These are phyloP conservation scores for Clepsis dumicolana DNA, from an alignment of 2,888 invertebrate species.

Conservation along the genomic window DNA sequence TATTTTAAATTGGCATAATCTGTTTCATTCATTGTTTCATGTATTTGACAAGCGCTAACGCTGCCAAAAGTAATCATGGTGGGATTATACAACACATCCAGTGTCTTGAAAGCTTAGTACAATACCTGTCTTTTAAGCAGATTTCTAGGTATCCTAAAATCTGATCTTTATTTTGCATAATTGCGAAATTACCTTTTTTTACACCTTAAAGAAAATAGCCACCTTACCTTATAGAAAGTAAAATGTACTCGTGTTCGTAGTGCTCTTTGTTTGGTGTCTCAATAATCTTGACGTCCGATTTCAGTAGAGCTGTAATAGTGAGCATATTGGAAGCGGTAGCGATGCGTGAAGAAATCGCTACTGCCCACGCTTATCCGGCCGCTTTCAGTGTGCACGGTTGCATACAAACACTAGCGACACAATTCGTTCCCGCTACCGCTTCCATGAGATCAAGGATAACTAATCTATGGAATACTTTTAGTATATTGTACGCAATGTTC, in stretches of 20 bases:
- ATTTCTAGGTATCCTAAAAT: background rate
- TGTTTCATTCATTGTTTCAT: background rate
- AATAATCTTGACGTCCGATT: constrained; percentile 52
- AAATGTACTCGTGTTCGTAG: background rate
- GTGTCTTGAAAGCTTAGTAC: no score
- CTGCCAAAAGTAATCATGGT: no score
- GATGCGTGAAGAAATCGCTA: background rate
- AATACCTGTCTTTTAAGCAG: background rate
- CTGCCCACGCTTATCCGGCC: constrained; percentile 39
- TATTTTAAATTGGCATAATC: background rate
- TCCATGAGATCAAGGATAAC: constrained; percentile 2
- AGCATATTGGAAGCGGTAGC: background rate
- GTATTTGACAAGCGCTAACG: no score
- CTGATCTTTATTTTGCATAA: background rate
- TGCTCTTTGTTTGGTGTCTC: constrained; percentile 6
- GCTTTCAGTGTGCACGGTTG: constrained; percentile 25
- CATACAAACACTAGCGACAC: background rate
- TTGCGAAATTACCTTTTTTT: background rate
- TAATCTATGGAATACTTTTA: constrained; percentile 48
- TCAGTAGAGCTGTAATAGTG: constrained; percentile 44
- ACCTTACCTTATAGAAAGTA: no score
- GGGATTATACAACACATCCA: no score
- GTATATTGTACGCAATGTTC: constrained; percentile 53
- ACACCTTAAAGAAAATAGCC: no score
- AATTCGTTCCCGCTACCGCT: constrained; percentile 1